Evolutionary conservation across 2,797 vertebrate genomes (phyloP), one percentile per base, ranked within the genome.

Genomic region (Alca torda): DNA sequence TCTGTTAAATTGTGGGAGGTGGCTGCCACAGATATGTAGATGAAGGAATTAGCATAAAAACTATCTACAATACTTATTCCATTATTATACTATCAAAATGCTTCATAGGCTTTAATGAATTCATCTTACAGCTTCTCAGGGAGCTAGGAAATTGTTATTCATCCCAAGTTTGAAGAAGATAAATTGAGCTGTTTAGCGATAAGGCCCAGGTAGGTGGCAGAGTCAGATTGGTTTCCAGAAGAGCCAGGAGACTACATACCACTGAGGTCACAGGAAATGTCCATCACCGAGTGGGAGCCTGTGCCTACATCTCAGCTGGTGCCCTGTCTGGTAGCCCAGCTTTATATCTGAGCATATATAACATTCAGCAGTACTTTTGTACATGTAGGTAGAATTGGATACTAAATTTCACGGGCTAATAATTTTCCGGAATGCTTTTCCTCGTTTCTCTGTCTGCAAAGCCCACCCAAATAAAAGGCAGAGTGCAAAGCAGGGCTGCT

Each of bases 1-100:
- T 54, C 80, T 92, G 57, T 48, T 59, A 79, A 90, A 87, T 63
- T 92, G 63, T 59, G 82, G 60, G 74, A 90, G 78, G 54, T 7
- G 24, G 37, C 2, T 4, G 57, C 54, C 63, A 84, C 78, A 84
- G 56, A 23, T 87, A 82, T 4, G 51, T 77, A 84, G 70, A 82
- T 84, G 56, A 89, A 77, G 63, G 23, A 89, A 93, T 95, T 84
- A 93, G 46, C 84, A 93, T 93, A 11, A 90, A 93, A 92, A 67
- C 63, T 69, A 77, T 87, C 75, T 94, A 70, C 89, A 92, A 9
- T 85, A 59, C 54, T 93, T 89, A 70, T 13, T 81, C 77, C n/a
- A 80, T 93, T 90, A 48, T 93, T 94, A 70, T 23, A 35, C 70
- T 89, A 70, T 67, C 67, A 53, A 84, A 92, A 59, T 76, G 13